Evolutionary conservation across 1,140 invertebrate genomes (phyloP), one percentile per base, ranked within the genome.

Genomic region (Oscheius sp.): DNA sequence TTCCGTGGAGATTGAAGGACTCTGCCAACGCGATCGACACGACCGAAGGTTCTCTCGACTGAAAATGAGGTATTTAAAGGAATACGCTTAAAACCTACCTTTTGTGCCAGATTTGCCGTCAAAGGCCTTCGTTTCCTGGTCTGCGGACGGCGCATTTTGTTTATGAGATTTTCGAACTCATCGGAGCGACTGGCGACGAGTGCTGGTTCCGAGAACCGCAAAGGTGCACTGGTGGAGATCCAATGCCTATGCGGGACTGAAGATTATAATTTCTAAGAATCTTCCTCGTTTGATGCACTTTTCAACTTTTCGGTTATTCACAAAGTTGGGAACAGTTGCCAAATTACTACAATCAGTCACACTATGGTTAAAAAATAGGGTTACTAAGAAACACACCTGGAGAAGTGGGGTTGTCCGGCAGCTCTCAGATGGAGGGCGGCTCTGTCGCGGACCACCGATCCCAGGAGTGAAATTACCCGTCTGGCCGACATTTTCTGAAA

Each of bases 1-100:
- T 34, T 15, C 4, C 32, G 29, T 67, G 26, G 4, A 71, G 46
- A 45, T 71, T 35, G 29, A 71, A 45, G 3, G 61, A 68, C 29
- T 71, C 68, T n/a, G 68, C 68, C 7, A 71, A 18, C 15, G 68
- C n/a, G 10, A 71, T 10, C 13, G 68, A n/a, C 28, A 71, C 65
- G 13, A 71, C 68, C 23, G 38, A 32, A 3, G 13, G 26, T 20
- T 63, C 7, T 4, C 29, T 23, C 4, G 3, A 3, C 66, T 68
- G 46, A 34, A 68, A 68, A 66, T 32, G n/a, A n/a, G n/a, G n/a
- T n/a, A n/a, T 55, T 7, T 23, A 23, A 20, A 4, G 23, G 15
- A 55, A 13, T 20, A 55, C 23, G 28, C 15, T 23, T 7, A 13
- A 55, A 55, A 55, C 15, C 28, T 13, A 7, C 23, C 4, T 23